Evolutionary conservation across 2,888 invertebrate species (phyloP).

Genomic region (Xylota segnis): DNA sequence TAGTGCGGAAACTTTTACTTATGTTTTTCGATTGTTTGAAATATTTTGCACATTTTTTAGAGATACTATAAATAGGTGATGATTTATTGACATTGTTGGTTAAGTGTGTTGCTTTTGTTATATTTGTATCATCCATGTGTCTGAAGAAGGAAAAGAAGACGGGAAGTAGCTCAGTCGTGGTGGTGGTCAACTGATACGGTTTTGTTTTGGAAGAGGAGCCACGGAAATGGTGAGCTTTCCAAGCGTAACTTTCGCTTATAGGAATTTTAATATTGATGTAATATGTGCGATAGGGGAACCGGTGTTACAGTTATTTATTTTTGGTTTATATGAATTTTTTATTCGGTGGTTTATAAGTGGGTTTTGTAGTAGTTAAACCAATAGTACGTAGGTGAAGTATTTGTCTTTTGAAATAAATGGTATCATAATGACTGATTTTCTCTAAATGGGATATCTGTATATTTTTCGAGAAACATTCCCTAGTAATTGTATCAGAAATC

Average conservation of each 20-base stretch:
- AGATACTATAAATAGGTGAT: constrained; percentile 16
- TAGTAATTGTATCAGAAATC: no score
- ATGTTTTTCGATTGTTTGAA: constrained; percentile 22
- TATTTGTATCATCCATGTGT: background rate
- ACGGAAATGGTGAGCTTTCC: constrained; percentile 34
- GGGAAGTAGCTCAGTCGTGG: background rate
- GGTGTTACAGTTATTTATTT: constrained; percentile 15
- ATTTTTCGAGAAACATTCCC: no score
- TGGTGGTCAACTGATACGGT: constrained; percentile 14
- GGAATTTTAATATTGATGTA: constrained; percentile 19
- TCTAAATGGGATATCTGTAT: no score
- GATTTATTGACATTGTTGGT: constrained; percentile 19
- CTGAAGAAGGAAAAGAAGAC: constrained; percentile 1
- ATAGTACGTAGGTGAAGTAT: background rate
- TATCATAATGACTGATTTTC: no score
- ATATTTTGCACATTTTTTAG: constrained; percentile 28
- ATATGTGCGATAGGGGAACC: constrained; percentile 5
- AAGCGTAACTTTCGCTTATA: constrained; percentile 36
- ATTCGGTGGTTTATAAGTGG: background rate
- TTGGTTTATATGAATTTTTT: background rate
- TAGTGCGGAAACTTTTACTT: constrained; percentile 45
- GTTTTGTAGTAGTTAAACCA: background rate
- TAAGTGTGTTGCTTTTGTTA: background rate
- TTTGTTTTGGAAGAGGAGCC: constrained; percentile 8
- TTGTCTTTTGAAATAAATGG: no score